phyloP scores from a whole-genome alignment of 92 coral and sea anemone genomes.

The Umimayanthus kanabou region DNA sequence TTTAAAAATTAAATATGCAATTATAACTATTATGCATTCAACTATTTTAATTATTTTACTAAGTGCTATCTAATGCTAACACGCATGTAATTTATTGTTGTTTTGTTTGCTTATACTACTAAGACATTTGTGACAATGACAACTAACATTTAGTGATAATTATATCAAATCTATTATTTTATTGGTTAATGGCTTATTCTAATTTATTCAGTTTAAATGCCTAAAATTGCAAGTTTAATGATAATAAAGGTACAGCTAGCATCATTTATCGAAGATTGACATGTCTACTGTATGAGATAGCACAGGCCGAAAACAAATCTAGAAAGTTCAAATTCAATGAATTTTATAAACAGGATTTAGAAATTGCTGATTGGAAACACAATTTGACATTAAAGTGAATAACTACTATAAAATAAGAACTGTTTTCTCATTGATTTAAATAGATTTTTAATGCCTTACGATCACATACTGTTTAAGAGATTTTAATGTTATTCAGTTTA shows the following conservation, averaged over 20 bases:
- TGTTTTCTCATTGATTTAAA: no score
- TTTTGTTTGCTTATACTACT: no score
- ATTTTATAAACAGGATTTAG: no score
- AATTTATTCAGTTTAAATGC: background rate
- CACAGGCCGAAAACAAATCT: background rate
- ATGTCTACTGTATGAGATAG: no score
- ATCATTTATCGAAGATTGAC: no score
- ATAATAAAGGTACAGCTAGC: no score
- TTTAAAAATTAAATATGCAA: no score
- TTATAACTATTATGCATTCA: background rate
- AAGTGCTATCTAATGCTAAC: no score
- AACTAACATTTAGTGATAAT: background rate
- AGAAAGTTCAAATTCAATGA: no score
- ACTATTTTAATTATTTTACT: background rate
- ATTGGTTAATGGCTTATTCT: background rate
- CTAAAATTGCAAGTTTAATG: background rate
- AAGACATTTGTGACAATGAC: background rate
- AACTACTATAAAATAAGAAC: background rate
- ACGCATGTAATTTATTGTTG: no score
- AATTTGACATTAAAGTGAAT: background rate
- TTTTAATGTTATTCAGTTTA: background rate
- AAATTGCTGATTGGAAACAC: background rate
- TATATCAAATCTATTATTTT: background rate
- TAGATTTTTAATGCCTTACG: background rate
- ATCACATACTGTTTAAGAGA: background rate